Conservation (phyloP, 2,888 invertebrate genomes). For the Cheiracanthium punctorium region DNA sequence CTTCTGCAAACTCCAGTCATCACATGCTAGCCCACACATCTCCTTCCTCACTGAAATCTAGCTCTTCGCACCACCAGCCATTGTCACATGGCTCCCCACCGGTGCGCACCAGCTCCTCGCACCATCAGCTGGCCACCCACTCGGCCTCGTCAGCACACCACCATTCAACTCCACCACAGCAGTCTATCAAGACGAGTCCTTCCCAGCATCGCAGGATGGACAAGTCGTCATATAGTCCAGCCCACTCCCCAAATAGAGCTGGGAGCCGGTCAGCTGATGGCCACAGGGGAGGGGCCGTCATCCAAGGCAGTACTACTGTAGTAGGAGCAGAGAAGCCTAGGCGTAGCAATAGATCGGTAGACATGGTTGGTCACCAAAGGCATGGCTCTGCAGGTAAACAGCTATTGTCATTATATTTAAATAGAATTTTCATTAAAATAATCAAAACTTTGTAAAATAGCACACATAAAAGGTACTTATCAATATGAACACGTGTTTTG, state of each 20-base stretch:
- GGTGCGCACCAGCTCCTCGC: slow-evolving; percentile 63
- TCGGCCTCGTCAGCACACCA: slow-evolving; percentile 36
- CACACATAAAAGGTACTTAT: too few relatives aligned
- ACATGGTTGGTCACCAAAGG: slow-evolving; percentile 59
- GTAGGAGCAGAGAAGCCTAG: slow-evolving; percentile 63
- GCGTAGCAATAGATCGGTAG: slow-evolving; percentile 38
- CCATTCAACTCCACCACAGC: slow-evolving; percentile 16
- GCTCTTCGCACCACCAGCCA: slow-evolving; percentile 66
- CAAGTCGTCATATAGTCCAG: slow-evolving; percentile 61
- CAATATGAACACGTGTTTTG: too few relatives aligned
- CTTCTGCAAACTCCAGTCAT: slow-evolving; percentile 39
- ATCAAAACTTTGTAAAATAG: too few relatives aligned
- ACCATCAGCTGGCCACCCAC: slow-evolving; percentile 61
- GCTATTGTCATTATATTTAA: too few relatives aligned
- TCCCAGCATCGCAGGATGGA: slow-evolving; percentile 64
- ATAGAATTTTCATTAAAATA: too few relatives aligned
- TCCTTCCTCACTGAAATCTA: slow-evolving; percentile 60
- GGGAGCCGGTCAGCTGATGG: slow-evolving; percentile 45
- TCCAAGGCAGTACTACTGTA: neutral
- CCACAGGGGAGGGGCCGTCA: slow-evolving; percentile 24
- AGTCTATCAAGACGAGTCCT: slow-evolving; percentile 64
- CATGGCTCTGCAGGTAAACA: slow-evolving; percentile 60
- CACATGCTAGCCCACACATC: slow-evolving; percentile 42
- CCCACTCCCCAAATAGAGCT: slow-evolving; percentile 58
- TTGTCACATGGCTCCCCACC: slow-evolving; percentile 63